These are phyloP conservation scores for Ditula angustiorana DNA, from an alignment of 2,888 invertebrate genomes.

Conservation along the genomic window DNA sequence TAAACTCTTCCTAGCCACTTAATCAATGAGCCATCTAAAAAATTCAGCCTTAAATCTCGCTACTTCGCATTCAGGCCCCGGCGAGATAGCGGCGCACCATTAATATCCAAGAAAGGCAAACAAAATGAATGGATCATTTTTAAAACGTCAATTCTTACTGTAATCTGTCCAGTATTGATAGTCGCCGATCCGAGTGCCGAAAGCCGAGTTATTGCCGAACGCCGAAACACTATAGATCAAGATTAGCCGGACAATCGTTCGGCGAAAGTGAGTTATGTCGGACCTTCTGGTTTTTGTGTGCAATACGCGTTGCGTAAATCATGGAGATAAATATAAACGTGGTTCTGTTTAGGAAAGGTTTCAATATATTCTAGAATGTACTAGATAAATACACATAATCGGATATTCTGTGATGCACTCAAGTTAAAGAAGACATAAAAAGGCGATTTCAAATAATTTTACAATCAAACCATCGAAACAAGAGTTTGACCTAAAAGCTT, in stretches of 20 bases:
- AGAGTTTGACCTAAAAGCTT: too few relatives aligned
- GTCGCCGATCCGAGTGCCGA: constrained; percentile 42
- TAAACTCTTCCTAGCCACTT: constrained; percentile 25
- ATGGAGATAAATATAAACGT: constrained; percentile 6
- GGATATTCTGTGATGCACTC: too few relatives aligned
- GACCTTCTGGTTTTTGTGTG: constrained; percentile 24
- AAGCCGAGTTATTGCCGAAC: constrained; percentile 53
- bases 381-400: too few relatives aligned
- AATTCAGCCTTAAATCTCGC: constrained; percentile 41
- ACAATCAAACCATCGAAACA: too few relatives aligned
- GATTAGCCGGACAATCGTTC: constrained; percentile 47
- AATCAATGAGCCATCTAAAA: constrained; percentile 28
- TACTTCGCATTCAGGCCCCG: constrained; percentile 57
- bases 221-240: constrained; percentile 48
- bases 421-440: background rate
- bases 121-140: constrained; percentile 62
- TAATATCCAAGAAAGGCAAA: constrained; percentile 60
- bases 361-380: background rate
- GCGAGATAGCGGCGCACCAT: constrained; percentile 62
- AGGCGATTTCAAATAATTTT: too few relatives aligned
- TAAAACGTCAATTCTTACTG: constrained; percentile 52
- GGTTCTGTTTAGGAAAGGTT: constrained; percentile 1
- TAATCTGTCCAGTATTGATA: constrained; percentile 43
- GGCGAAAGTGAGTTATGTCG: constrained; percentile 34
- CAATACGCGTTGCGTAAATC: constrained; percentile 4